Percentiles rank a stretch among this genome's conserved stretches.
These are phyloP conservation scores for Trichoplusia ni DNA, from an alignment of 1,140 invertebrate species.

Conservation along the genomic window DNA sequence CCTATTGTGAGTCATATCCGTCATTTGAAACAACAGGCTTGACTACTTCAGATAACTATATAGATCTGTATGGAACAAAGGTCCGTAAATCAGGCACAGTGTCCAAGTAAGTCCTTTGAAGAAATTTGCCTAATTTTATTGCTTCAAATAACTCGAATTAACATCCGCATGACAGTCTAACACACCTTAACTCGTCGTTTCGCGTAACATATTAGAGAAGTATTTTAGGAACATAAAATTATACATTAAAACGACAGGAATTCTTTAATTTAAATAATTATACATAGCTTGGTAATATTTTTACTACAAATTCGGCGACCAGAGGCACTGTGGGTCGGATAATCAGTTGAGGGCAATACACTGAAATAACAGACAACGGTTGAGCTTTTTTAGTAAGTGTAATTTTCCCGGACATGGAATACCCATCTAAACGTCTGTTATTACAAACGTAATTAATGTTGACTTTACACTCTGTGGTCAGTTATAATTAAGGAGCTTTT, in stretches of 20 bases:
- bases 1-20: background rate
- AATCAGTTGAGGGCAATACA: background rate
- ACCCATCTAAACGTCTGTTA: background rate
- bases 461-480: background rate
- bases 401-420: background rate
- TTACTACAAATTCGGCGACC: no score
- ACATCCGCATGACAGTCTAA: background rate
- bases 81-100: no score
- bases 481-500: background rate
- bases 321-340: no score
- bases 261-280: slow-evolving; percentile 1
- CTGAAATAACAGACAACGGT: background rate
- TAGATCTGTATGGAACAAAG: no score
- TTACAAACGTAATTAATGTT: no score
- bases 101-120: no score
- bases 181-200: background rate
- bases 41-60: slow-evolving; percentile 2
- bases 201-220: background rate
- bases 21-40: slow-evolving; percentile 6
- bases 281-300: background rate
- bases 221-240: slow-evolving; percentile 1
- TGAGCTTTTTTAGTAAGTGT: background rate
- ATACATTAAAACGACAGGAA: slow-evolving; percentile 2
- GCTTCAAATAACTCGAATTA: no score
- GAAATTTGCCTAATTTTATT: no score